Conservation (phyloP, 1,140 invertebrate species). For the Leptinotarsa undecemlineata region DNA sequence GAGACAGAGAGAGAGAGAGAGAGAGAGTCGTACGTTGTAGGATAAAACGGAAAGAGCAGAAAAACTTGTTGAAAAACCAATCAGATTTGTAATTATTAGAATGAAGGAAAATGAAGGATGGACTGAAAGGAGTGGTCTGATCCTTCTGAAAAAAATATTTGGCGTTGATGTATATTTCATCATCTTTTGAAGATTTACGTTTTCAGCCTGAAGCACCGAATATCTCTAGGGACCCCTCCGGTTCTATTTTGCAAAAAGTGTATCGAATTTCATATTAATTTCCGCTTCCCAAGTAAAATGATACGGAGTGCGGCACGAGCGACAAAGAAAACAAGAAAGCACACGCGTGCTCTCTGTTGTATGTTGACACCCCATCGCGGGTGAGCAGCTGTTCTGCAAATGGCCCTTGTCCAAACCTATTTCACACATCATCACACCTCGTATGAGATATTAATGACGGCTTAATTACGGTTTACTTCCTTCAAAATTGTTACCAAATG, state of each 20-base stretch:
- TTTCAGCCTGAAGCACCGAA: too few species aligned
- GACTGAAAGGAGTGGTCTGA: too few species aligned
- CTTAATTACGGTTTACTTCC: slow-evolving; percentile 3
- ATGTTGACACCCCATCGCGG: not conserved
- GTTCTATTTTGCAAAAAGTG: not conserved
- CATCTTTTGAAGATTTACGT: too few species aligned
- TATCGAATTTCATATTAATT: not conserved
- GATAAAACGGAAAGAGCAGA: too few species aligned
- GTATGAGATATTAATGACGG: not conserved
- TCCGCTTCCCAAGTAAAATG: slow-evolving; percentile 1
- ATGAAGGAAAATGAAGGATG: too few species aligned
- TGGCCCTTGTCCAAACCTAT: slow-evolving; percentile 5
- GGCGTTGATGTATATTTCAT: too few species aligned
- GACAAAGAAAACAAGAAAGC: slow-evolving; percentile 5
- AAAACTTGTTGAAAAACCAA: too few species aligned
- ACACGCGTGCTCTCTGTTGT: not conserved
- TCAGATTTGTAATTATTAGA: too few species aligned
- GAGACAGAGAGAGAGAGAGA: too few species aligned
- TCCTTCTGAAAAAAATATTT: too few species aligned
- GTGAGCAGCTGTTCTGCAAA: not conserved
- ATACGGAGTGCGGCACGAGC: not conserved
- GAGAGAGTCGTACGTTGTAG: too few species aligned
- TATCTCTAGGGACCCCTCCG: too few species aligned
- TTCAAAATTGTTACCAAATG: not conserved
- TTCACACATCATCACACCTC: slow-evolving; percentile 7